Percentiles rank a stretch among this genome's conserved stretches.
Conservation (phyloP, 2,797 vertebrate genomes). For the Bufotes viridis region DNA sequence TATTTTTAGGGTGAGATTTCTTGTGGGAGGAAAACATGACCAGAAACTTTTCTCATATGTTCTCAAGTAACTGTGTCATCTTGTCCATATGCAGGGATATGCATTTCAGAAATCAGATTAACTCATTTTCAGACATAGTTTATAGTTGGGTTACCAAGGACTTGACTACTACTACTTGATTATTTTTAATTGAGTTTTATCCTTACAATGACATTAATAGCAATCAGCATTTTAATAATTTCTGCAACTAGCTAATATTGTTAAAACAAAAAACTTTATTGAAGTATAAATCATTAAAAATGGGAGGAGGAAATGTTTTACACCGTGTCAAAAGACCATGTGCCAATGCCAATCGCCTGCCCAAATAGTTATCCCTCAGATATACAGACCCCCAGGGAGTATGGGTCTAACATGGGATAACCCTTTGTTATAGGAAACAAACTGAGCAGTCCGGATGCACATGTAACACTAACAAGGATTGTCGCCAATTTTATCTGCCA, state of each 20-base stretch:
- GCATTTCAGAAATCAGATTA: constrained; percentile 2
- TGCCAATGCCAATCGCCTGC: too few species aligned
- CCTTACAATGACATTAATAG: constrained; percentile 28
- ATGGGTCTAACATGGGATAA: too few species aligned
- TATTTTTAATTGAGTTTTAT: constrained; percentile 14
- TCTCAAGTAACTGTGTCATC: constrained; percentile 28
- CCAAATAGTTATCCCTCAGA: too few species aligned
- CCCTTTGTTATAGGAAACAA: too few species aligned
- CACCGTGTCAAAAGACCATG: too few species aligned
- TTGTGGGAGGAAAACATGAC: constrained; percentile 30
- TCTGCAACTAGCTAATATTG: not conserved
- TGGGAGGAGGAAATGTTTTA: too few species aligned
- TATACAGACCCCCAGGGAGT: too few species aligned
- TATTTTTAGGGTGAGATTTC: constrained; percentile 32
- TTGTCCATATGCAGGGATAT: constrained; percentile 39
- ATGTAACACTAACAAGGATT: too few species aligned
- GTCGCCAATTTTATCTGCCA: too few species aligned
- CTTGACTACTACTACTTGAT: not conserved
- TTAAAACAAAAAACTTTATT: too few species aligned
- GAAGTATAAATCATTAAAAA: too few species aligned
- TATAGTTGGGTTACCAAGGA: not conserved
- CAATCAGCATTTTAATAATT: not conserved
- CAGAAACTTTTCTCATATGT: constrained; percentile 16
- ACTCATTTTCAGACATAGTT: constrained; percentile 8
- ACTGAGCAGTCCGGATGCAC: too few species aligned